Percentiles rank a stretch among this genome's conserved stretches.
Conservation (phyloP, 2,888 invertebrate species). For the Latheticus oryzae region DNA sequence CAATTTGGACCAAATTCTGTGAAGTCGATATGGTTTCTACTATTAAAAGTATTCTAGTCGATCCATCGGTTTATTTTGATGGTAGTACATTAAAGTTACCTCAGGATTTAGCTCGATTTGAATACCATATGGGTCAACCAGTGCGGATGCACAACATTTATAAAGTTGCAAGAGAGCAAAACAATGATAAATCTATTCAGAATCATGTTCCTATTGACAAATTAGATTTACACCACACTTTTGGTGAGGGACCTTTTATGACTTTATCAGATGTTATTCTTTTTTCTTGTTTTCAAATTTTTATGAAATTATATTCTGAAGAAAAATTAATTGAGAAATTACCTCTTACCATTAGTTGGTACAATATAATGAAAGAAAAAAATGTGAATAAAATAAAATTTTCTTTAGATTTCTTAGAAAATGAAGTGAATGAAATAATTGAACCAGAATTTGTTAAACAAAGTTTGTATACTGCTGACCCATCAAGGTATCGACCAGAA, state of each 20-base stretch:
- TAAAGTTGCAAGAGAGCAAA: constrained; percentile 75
- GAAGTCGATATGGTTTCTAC: constrained; percentile 82
- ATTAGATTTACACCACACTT: constrained; percentile 75
- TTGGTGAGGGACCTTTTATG: constrained; percentile 84
- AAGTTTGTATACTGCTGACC: constrained; percentile 83
- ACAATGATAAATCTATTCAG: constrained; percentile 60
- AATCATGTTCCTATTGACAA: constrained; percentile 67
- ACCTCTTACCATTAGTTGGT: constrained; percentile 77
- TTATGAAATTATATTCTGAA: constrained; percentile 66
- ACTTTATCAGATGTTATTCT: constrained; percentile 88
- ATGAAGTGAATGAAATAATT: constrained; percentile 36
- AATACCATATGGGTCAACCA: constrained; percentile 86
- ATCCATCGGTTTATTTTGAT: constrained; percentile 47
- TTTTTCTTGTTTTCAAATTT: constrained; percentile 75
- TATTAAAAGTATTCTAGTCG: constrained; percentile 65
- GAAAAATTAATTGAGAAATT: constrained; percentile 60
- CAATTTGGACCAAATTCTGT: constrained; percentile 93
- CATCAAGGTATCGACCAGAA: constrained; percentile 79
- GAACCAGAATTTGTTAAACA: constrained; percentile 66
- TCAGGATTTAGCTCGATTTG: constrained; percentile 79
- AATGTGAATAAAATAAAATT: constrained; percentile 43
- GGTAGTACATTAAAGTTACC: constrained; percentile 68
- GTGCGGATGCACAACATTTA: constrained; percentile 87
- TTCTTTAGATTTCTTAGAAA: constrained; percentile 6
- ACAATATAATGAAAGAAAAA: constrained; percentile 61